Conservation (phyloP, 1,140 invertebrate species). For the Ephestia elutella region DNA sequence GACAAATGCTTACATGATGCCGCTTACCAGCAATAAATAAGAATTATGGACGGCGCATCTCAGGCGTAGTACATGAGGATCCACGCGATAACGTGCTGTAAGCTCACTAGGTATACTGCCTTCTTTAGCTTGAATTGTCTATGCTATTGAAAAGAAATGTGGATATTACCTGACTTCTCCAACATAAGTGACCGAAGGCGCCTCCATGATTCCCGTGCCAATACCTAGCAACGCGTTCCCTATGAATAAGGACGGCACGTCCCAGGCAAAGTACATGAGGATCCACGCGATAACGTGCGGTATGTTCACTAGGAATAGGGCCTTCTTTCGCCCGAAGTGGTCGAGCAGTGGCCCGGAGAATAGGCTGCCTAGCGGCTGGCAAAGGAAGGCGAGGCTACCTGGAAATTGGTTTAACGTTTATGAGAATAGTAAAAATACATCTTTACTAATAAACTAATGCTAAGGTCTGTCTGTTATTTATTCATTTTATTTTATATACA, state of each 20-base stretch:
- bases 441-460: no score
- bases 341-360: slow-evolving; percentile 80
- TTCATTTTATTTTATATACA: no score
- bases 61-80: no score
- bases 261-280: slow-evolving; percentile 76
- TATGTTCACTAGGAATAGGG: slow-evolving; percentile 80
- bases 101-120: no score
- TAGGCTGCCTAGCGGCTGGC: slow-evolving; percentile 81
- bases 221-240: slow-evolving; percentile 63
- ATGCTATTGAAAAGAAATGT: background rate
- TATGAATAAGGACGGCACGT: slow-evolving; percentile 58
- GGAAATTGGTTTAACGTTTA: slow-evolving; percentile 22
- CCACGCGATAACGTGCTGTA: no score
- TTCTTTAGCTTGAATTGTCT: no score
- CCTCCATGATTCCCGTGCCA: slow-evolving; percentile 74
- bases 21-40: no score
- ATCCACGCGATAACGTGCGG: slow-evolving; percentile 82
- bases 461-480: no score
- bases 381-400: slow-evolving; percentile 83
- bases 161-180: slow-evolving; percentile 70
- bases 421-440: no score
- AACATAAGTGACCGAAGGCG: slow-evolving; percentile 74
- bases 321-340: slow-evolving; percentile 77
- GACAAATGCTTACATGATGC: no score
- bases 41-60: no score